These are phyloP conservation scores for Gryllus longicercus DNA, from an alignment of 2,888 invertebrate genomes.

Conservation along the genomic window DNA sequence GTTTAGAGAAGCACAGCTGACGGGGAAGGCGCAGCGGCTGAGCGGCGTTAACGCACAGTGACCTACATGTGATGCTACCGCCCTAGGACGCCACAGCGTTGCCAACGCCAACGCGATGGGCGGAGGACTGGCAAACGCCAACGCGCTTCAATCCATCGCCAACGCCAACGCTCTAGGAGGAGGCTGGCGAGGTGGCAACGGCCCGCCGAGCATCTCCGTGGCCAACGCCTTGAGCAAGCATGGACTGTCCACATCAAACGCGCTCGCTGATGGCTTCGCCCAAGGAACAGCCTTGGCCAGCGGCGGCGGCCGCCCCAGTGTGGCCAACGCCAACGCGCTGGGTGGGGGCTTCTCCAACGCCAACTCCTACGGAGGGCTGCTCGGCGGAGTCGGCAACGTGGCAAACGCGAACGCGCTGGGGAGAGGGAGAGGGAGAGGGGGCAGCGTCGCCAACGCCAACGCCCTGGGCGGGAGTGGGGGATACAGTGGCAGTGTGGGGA, in stretches of 20 bases:
- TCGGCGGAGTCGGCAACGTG: neutral
- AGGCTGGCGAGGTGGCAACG: neutral
- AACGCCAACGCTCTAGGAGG: neutral
- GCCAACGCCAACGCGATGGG: slow-evolving; percentile 8
- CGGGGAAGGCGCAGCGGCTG: neutral
- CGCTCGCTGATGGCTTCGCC: neutral
- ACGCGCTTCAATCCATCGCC: neutral
- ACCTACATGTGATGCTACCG: neutral
- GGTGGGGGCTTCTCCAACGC: neutral
- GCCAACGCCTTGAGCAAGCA: neutral
- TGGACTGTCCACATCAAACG: neutral
- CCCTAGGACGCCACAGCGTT: neutral
- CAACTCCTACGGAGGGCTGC: neutral
- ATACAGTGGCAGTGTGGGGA: neutral
- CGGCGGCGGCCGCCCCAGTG: neutral
- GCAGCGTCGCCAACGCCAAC: neutral
- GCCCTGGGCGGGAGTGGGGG: neutral
- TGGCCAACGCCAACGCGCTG: neutral
- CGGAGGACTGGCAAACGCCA: neutral
- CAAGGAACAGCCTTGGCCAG: neutral
- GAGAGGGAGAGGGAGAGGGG: neutral
- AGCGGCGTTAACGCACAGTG: neutral
- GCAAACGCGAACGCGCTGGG: neutral
- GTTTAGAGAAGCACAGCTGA: neutral
- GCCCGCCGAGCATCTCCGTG: neutral